A percentile compares a stretch with the other conserved stretches of the same genome.
Conservation (phyloP, 2,888 invertebrate species). For the Philhelius pedissequus region DNA sequence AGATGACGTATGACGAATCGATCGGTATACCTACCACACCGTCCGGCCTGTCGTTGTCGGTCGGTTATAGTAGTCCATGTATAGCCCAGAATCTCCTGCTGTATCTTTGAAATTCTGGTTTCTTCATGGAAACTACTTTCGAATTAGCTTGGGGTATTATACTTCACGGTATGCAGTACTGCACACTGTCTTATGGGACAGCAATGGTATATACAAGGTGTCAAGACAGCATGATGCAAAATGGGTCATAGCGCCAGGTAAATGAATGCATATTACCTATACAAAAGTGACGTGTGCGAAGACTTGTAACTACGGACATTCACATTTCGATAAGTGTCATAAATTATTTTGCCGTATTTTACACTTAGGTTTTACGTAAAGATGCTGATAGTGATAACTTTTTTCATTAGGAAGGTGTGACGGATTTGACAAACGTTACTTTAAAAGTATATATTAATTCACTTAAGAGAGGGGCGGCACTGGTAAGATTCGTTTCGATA, state of each 20-base stretch:
- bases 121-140: conserved; percentile 65
- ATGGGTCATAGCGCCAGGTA: conserved; percentile 68
- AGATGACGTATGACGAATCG: conserved; percentile 68
- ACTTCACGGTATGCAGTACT: conserved; percentile 11
- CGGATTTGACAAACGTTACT: not conserved
- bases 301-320: conserved; percentile 35
- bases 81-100: conserved; percentile 41
- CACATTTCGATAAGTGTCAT: conserved; percentile 23
- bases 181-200: not conserved
- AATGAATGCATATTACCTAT: not conserved
- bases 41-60: conserved; percentile 19
- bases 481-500: not conserved
- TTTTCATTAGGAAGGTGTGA: not conserved
- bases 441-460: not conserved
- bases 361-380: not conserved
- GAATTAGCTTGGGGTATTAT: conserved; percentile 67
- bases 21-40: conserved; percentile 61
- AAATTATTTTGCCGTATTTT: not conserved
- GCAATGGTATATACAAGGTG: conserved; percentile 33
- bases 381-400: not conserved
- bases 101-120: conserved; percentile 8
- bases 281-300: conserved; percentile 15
- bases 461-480: not conserved
- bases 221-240: conserved; percentile 64
- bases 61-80: not conserved